Evolutionary conservation across 2,113 vertebrate species (phyloP).

Genomic region (Tretioscincus oriximinensis): DNA sequence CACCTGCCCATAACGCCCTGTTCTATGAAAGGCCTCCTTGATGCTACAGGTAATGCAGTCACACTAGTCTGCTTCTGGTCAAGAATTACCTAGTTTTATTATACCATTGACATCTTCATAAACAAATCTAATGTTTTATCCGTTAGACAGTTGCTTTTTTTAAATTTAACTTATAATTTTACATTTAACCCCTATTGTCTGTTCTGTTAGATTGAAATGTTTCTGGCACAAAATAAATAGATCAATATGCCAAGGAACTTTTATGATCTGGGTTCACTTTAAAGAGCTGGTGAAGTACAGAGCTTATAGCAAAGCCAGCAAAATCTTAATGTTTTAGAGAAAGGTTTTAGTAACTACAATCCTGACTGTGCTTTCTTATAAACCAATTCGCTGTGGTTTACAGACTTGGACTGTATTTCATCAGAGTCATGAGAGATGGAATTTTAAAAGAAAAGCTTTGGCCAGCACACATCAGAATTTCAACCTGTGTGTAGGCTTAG

Average conservation of each 20-base stretch:
- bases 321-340: background rate
- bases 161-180: background rate
- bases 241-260: background rate
- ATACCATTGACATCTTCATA: too few relatives aligned
- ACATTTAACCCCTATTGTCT: background rate
- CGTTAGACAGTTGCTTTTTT: too few relatives aligned
- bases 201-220: too few relatives aligned
- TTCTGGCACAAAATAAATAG: too few relatives aligned
- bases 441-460: background rate
- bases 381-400: background rate
- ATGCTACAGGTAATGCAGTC: too few relatives aligned
- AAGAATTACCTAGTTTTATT: too few relatives aligned
- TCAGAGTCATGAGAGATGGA: background rate
- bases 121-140: too few relatives aligned
- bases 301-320: fast-evolving
- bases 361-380: background rate
- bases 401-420: background rate
- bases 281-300: fast-evolving
- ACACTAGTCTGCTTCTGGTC: too few relatives aligned
- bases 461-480: background rate
- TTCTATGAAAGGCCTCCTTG: too few relatives aligned
- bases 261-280: background rate
- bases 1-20: too few relatives aligned
- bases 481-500: background rate
- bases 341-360: background rate